Evolutionary conservation across 2,797 vertebrate genomes (phyloP), one percentile per base, ranked within the genome.

Genomic region (Enteromius mattozi): DNA sequence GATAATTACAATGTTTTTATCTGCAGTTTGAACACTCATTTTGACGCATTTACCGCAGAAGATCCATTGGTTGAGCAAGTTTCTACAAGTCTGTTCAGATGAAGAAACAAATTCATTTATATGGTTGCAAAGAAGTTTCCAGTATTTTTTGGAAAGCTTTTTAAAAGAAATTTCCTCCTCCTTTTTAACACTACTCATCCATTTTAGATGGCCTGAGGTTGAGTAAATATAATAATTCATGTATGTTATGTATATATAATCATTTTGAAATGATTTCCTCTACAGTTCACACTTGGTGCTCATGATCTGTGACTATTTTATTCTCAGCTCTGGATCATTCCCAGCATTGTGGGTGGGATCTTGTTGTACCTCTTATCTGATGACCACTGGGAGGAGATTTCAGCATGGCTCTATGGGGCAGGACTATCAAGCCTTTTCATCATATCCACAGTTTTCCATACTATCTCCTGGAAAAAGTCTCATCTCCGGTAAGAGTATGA

Each of bases 401-500:
- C 88, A 17, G 88, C 88, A n/a, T 89, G 95, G 94, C 91, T 96
- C 79, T 96, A 96, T 0, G 97, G 98, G 87, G 95, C 96, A 0
- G 97, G 97, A 17, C 95, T 99, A 82, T 97, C 96, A 45, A 97
- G 97, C 35, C 97, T 99, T 88, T 99, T 99, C 82, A 97, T 97
- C 68, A 97, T 98, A 85, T 99, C 97, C 90, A 99, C 97, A 4
- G 91, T 97, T 79, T 99, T 98, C 90, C 98, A 99, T 91, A 98
- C 97, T 14, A 93, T 99, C 92, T 96, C 97, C 89, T 99, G 97
- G 98, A 99, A 97, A 94, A 98, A 98, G 92, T 96, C 96, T 90
- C 97, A 99, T 72, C 94, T 99, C 88, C 95, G 97, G 97, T 97
- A 94, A 71, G 35, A 6, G 19, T 33, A n/a, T 65, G 13, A 77